Evolutionary conservation across 2,888 invertebrate species (phyloP), one percentile per base, ranked within the genome.

Genomic region (Cantharis flavilabris): DNA sequence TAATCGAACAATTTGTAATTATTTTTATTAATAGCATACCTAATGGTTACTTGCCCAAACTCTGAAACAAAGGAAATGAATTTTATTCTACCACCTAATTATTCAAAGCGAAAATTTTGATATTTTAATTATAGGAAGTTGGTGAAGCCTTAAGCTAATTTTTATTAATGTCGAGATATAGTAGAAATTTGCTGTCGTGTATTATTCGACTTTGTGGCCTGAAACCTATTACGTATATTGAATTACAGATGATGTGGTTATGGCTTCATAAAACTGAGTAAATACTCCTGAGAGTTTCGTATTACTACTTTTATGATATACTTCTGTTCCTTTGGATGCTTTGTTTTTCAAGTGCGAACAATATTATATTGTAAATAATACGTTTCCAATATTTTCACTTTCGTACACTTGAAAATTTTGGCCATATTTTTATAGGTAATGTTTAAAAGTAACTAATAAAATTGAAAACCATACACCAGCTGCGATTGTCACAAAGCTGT

Each of bases 401-500:
- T 65, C 18, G 18, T 3, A 13, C 20, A 65, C 20, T 65, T 2
- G 33, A 33, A 33, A 33, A 13, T 13, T 33, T 33, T 33, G 11
- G 20, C 20, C 3, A 65, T 65, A 13, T 20, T n/a, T 64, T 65
- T 23, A 23, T 65, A 18, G 18, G 13, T 18, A 65, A 16, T 13
- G n/a, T 23, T 65, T 0, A 7, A 14, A 76, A 72, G 20, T 72
- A 75, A 72, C 71, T 62, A 75, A 75, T 71, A 75, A 64, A 75
- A 67, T 65, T 49, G 49, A 65, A 75, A 13, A 33, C 33, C 33
- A 33, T 33, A 33, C 13, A 33, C 33, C 33, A 33, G 70, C 70
- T 75, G 75, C 30, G 63, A 64, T 67, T 75, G 76, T 72, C 69
- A 76, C 62, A 71, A 73, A 65, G 71, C 67, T 77, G 76, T 72